Percentiles rank a stretch among this genome's conserved stretches.
Conservation (phyloP, 2,113 vertebrate genomes). For the Prunella himalayana region DNA sequence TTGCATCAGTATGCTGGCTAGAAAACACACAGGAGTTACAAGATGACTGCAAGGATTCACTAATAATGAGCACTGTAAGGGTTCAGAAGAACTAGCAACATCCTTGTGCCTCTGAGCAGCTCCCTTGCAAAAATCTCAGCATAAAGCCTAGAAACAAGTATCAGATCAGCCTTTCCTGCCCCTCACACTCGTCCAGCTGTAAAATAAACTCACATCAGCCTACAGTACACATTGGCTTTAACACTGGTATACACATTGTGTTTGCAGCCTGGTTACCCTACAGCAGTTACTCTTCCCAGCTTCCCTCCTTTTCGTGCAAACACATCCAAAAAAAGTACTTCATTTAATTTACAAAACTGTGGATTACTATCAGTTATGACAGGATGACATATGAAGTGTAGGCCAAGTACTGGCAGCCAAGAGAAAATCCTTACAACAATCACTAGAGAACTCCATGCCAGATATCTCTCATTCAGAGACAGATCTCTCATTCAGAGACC, state of each 20-base stretch:
- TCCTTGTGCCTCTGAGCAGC: background rate
- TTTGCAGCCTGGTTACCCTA: background rate
- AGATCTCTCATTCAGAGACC: background rate
- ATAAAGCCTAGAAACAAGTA: background rate
- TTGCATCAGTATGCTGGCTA: background rate
- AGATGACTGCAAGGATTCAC: background rate
- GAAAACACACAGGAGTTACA: background rate
- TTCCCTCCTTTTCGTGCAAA: background rate
- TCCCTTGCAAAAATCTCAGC: background rate
- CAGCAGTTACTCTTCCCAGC: background rate
- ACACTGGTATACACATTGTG: fast-evolving
- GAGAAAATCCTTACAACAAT: background rate
- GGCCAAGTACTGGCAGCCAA: background rate
- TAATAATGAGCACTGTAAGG: fast-evolving
- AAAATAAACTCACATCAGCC: background rate
- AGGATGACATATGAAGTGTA: background rate
- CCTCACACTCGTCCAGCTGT: fast-evolving
- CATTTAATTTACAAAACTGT: background rate
- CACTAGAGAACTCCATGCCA: background rate
- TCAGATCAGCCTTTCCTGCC: background rate
- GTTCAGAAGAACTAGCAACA: background rate
- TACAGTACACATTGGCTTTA: background rate
- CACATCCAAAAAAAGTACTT: background rate
- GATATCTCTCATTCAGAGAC: background rate
- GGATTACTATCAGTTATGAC: background rate